These are phyloP conservation scores for Albula glossodonta DNA, from an alignment of 2,113 vertebrate species.

Conservation along the genomic window DNA sequence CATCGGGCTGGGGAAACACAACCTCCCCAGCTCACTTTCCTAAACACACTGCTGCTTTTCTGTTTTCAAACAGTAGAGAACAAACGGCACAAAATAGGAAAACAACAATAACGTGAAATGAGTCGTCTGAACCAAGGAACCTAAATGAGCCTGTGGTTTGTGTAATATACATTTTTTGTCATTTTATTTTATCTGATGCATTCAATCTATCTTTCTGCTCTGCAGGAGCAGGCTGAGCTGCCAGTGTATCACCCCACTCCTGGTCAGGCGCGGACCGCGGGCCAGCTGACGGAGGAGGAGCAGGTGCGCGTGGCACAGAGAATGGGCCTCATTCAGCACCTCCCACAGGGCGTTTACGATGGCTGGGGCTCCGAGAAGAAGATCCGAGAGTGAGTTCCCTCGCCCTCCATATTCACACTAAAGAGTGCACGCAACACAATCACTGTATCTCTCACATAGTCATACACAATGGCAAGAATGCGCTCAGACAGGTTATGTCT, in stretches of 20 bases:
- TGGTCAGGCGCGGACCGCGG: conserved; percentile 91
- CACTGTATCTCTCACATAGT: background rate
- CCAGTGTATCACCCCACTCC: conserved; percentile 90
- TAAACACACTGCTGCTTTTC: too few relatives aligned
- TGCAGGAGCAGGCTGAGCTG: conserved; percentile 89
- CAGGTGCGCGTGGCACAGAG: conserved; percentile 96
- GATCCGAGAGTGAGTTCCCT: conserved; percentile 89
- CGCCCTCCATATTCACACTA: background rate
- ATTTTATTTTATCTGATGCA: too few relatives aligned
- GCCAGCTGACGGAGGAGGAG: conserved; percentile 96
- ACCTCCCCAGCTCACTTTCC: too few relatives aligned
- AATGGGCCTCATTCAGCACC: conserved; percentile 96
- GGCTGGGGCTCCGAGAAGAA: conserved; percentile 95
- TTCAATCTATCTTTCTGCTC: background rate
- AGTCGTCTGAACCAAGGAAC: too few relatives aligned
- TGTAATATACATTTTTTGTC: too few relatives aligned
- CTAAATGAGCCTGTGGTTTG: too few relatives aligned
- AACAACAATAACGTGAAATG: too few relatives aligned
- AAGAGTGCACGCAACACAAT: background rate
- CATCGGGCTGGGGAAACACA: too few relatives aligned
- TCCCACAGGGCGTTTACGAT: conserved; percentile 94
- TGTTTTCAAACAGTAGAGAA: too few relatives aligned
- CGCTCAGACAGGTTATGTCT: background rate
- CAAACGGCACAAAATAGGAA: too few relatives aligned
- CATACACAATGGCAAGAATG: background rate